phyloP scores from a whole-genome alignment of 2,113 vertebrate species.

The Parus major region DNA sequence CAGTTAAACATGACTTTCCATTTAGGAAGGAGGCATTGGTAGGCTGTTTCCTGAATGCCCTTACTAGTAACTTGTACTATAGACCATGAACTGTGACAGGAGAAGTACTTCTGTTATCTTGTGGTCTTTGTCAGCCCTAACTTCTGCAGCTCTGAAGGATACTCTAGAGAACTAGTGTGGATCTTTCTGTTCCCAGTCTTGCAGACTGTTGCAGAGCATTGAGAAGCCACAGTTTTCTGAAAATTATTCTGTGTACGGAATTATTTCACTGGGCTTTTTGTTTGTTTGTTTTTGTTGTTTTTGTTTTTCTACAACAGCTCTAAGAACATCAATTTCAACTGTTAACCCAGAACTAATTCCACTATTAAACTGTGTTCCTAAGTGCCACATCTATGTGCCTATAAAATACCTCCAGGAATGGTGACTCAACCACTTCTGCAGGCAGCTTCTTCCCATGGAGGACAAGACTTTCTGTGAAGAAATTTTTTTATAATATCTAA shows the following conservation, averaged over 20 bases:
- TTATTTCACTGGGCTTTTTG: background rate
- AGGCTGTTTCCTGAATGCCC: background rate
- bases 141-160: background rate
- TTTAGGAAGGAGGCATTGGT: background rate
- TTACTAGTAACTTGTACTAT: background rate
- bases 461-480: background rate
- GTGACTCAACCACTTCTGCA: background rate
- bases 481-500: background rate
- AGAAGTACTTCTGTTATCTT: background rate
- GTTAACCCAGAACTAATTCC: background rate
- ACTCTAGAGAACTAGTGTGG: background rate
- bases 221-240: background rate
- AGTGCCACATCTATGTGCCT: background rate
- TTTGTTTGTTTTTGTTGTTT: background rate
- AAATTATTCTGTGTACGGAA: background rate
- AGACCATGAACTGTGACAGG: background rate
- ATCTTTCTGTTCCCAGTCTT: background rate
- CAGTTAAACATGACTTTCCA: background rate
- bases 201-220: background rate
- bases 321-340: background rate
- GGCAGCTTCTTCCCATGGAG: background rate
- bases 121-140: background rate
- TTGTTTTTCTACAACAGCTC: background rate
- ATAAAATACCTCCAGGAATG: background rate
- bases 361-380: background rate